phyloP scores from a whole-genome alignment of 2,113 vertebrate genomes.

The Saccopteryx leptura region DNA sequence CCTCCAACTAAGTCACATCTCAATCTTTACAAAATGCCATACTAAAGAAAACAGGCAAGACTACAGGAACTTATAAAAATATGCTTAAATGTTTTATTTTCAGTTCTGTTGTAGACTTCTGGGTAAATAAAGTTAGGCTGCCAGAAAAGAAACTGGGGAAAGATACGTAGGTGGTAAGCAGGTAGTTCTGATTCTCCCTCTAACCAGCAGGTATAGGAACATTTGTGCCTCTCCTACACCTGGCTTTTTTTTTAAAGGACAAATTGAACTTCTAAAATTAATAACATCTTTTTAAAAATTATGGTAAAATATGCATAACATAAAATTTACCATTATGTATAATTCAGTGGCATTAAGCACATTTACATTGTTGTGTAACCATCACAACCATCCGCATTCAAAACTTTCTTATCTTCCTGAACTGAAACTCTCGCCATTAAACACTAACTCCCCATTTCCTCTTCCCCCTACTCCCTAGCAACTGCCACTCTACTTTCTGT shows the following conservation, averaged over 20 bases:
- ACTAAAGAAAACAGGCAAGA: neutral
- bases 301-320: neutral
- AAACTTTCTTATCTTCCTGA: neutral
- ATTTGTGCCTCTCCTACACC: neutral
- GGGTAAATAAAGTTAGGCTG: conserved; percentile 41
- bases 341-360: neutral
- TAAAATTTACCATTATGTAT: neutral
- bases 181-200: neutral
- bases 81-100: neutral
- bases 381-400: neutral
- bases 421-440: neutral
- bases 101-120: conserved; percentile 38
- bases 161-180: neutral
- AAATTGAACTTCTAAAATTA: conserved; percentile 52
- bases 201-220: neutral
- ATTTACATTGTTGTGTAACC: neutral
- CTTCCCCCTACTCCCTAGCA: neutral
- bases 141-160: neutral
- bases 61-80: neutral
- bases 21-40: neutral
- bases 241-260: conserved; percentile 33
- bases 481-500: neutral
- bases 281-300: neutral
- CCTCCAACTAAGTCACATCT: neutral
- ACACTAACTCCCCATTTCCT: neutral